Evolutionary conservation across 2,797 vertebrate genomes (phyloP).

Genomic region (Telmatherina bonti): DNA sequence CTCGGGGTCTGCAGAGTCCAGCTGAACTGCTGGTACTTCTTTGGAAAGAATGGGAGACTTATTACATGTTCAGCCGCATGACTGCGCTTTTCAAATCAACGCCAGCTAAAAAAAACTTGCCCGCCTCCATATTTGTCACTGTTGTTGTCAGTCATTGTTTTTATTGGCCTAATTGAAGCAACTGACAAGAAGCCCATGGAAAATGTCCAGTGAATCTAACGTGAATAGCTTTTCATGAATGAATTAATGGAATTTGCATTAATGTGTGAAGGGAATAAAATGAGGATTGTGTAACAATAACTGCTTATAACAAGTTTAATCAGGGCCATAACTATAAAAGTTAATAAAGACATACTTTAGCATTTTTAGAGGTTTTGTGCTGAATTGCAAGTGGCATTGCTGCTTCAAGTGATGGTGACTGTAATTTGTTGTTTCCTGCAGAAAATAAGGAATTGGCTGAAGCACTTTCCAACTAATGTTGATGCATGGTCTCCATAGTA

Average conservation of each 20-base stretch:
- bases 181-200: conserved; percentile 47
- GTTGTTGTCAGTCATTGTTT: conserved; percentile 64
- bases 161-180: conserved; percentile 66
- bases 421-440: conserved; percentile 14
- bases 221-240: conserved; percentile 57
- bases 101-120: conserved; percentile 79
- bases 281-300: conserved; percentile 29
- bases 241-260: conserved; percentile 17
- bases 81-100: conserved; percentile 85
- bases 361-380: conserved; percentile 9
- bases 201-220: conserved; percentile 35
- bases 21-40: conserved; percentile 68
- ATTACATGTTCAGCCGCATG: conserved; percentile 88
- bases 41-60: conserved; percentile 78
- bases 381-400: not conserved
- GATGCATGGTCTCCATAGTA: not conserved
- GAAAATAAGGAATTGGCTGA: conserved; percentile 6
- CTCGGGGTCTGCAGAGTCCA: conserved; percentile 52
- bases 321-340: conserved; percentile 19
- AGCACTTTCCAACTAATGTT: conserved; percentile 4
- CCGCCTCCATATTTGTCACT: conserved; percentile 35
- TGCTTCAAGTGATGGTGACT: not conserved
- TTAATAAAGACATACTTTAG: conserved; percentile 11
- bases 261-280: conserved; percentile 35
- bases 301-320: conserved; percentile 36